Conservation (phyloP, 2,113 vertebrate species). For the Beaufortia kweichowensis region DNA sequence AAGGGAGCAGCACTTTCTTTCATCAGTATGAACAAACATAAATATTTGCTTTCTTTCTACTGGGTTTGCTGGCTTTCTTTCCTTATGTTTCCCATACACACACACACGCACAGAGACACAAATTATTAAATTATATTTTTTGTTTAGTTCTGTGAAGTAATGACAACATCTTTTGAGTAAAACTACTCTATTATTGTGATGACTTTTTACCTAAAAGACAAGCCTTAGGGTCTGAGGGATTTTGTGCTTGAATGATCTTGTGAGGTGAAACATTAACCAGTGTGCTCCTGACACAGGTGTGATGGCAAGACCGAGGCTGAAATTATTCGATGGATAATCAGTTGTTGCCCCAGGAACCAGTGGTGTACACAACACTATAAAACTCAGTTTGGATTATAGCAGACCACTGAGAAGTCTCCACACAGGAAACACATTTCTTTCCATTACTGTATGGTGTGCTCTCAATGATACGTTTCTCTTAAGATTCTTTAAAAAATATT, state of each 20-base stretch:
- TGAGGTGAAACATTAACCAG: constrained; percentile 75
- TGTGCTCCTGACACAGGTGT: constrained; percentile 66
- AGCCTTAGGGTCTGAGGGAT: not conserved
- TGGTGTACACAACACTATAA: not conserved
- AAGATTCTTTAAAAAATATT: too few species aligned
- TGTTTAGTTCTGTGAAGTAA: too few species aligned
- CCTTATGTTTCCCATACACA: not conserved
- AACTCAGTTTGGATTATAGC: constrained; percentile 19
- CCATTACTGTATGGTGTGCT: too few species aligned
- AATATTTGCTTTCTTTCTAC: not conserved
- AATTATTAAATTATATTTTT: too few species aligned
- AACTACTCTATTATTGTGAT: not conserved
- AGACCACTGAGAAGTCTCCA: constrained; percentile 37
- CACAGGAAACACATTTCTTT: not conserved
- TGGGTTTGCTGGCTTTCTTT: not conserved
- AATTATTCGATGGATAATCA: constrained; percentile 61
- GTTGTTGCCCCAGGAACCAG: constrained; percentile 54
- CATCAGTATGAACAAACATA: constrained; percentile 1
- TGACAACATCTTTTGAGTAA: too few species aligned
- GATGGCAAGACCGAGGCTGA: constrained; percentile 8
- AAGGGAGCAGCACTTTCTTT: constrained; percentile 23
- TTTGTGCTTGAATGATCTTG: not conserved
- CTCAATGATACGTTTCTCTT: too few species aligned
- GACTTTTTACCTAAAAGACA: too few species aligned
- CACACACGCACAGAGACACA: too few species aligned